These are phyloP conservation scores for Melanostoma scalare DNA, from an alignment of 2,888 invertebrate species.

Conservation along the genomic window DNA sequence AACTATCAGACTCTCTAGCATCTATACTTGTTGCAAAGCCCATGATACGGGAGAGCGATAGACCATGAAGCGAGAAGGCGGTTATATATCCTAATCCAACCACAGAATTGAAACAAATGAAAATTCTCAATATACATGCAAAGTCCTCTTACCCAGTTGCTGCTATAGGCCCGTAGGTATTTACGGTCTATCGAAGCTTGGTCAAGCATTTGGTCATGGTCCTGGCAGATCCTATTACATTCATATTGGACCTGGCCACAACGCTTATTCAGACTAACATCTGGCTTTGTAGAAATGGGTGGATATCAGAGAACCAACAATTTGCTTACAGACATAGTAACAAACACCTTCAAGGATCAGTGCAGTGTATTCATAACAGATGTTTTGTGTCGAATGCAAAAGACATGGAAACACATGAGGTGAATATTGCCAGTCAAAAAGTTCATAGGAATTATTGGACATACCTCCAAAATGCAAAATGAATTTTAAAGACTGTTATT, in stretches of 20 bases:
- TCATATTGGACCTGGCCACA: slow-evolving; percentile 18
- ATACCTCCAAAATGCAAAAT: neutral
- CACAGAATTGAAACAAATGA: slow-evolving; percentile 31
- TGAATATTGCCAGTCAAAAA: slow-evolving; percentile 21
- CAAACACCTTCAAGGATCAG: slow-evolving; percentile 29
- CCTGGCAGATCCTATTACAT: slow-evolving; percentile 9
- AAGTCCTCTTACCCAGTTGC: slow-evolving; percentile 19
- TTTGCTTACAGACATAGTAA: slow-evolving; percentile 48
- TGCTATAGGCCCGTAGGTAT: slow-evolving; percentile 37
- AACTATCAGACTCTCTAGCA: neutral
- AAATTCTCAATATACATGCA: slow-evolving; percentile 28
- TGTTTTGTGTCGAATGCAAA: slow-evolving; percentile 17
- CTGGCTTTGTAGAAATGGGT: neutral
- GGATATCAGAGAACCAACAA: slow-evolving; percentile 34
- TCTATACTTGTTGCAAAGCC: slow-evolving; percentile 58
- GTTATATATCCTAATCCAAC: slow-evolving; percentile 20
- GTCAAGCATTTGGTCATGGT: slow-evolving; percentile 14
- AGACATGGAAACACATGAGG: slow-evolving; percentile 4
- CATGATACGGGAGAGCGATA: slow-evolving; percentile 21
- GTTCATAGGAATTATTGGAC: slow-evolving; percentile 2
- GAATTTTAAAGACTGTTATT: too few species aligned
- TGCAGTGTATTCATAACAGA: slow-evolving; percentile 2
- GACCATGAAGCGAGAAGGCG: slow-evolving; percentile 14
- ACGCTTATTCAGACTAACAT: slow-evolving; percentile 7
- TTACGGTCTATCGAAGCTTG: slow-evolving; percentile 39